Base-by-base conservation (phyloP, 2,888 invertebrate genomes). In the Ophonus ardosiacus region DNA sequence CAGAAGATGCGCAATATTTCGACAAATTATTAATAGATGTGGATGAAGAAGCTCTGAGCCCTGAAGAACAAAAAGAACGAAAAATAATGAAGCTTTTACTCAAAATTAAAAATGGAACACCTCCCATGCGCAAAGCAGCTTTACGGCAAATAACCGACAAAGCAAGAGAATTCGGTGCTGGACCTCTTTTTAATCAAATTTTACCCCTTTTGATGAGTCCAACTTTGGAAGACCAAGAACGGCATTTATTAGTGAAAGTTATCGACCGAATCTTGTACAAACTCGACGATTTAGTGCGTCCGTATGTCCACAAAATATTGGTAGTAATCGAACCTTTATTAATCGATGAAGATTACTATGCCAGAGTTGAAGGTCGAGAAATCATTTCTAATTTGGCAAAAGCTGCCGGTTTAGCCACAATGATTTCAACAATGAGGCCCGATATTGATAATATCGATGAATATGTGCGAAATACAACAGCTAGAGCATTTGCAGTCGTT, bases 371-470 rank as follows among this genome's bases (percentile, higher is more conserved):
- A 92, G 99, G 99, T 87, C 94, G 99, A 89, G 99, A 99, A 92
- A 99, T 99, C 88, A 99, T 99, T 90, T 99, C 98, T 0, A 99
- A 99, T 92, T 93, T 99, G 90, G 99, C 99, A 0, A 99, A 99
- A 92, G 99, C 99, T 0, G 99, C 99, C 2, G 99, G 99, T 84
- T 92, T 99, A 84, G 99, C 99, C 3, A 99, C 99, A 13, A 99
- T 99, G 99, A 99, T 99, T 89, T 99, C 99, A 4, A 99, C 99
- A 0, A 99, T 99, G 99, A 94, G 99, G 90, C 99, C 99, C 0
- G 99, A 99, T 92, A 99, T 99, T 89, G 99, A 99, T 92, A 99
- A 99, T 90, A 99, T 99, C 89, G 99, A 99, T 91, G 99, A 99
- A 92, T 99, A 99, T 90, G 99, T 99, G 57, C 94, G 99, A 90